These are phyloP conservation scores for Orgyia antiqua DNA, from an alignment of 2,888 invertebrate species.

Conservation along the genomic window DNA sequence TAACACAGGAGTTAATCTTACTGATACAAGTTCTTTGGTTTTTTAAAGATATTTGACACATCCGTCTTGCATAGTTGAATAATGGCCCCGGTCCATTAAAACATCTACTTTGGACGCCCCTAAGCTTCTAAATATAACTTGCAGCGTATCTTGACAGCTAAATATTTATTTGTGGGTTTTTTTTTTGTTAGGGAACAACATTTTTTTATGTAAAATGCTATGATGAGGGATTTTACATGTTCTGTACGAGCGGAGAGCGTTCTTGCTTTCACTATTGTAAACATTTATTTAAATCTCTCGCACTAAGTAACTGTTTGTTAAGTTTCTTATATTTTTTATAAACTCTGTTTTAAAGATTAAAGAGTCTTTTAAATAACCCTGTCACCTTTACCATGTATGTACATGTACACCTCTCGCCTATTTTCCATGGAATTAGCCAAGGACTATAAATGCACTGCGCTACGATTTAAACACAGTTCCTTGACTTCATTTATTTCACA, in stretches of 20 bases:
- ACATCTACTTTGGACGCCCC: conserved; percentile 49
- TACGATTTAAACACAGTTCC: too few relatives aligned
- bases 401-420: too few relatives aligned
- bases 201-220: conserved; percentile 26
- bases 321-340: too few relatives aligned
- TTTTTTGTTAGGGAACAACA: conserved; percentile 35
- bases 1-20: conserved; percentile 41
- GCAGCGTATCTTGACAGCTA: conserved; percentile 47
- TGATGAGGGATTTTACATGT: conserved; percentile 27
- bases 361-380: too few relatives aligned
- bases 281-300: too few relatives aligned
- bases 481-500: too few relatives aligned
- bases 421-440: too few relatives aligned
- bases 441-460: too few relatives aligned
- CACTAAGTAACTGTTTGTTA: too few relatives aligned
- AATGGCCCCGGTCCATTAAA: conserved; percentile 60
- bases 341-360: too few relatives aligned
- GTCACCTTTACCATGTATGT: too few relatives aligned
- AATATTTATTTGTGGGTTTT: conserved; percentile 61
- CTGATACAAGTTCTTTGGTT: conserved; percentile 38
- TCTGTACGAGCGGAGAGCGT: conserved; percentile 7
- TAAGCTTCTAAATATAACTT: conserved; percentile 56
- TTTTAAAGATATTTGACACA: conserved; percentile 42
- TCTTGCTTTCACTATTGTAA: too few relatives aligned
- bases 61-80: conserved; percentile 60